Percentiles rank a stretch among this genome's conserved stretches.
Evolutionary conservation across 1,140 invertebrate species (phyloP).

Genomic region (Mesaphorura yosii): DNA sequence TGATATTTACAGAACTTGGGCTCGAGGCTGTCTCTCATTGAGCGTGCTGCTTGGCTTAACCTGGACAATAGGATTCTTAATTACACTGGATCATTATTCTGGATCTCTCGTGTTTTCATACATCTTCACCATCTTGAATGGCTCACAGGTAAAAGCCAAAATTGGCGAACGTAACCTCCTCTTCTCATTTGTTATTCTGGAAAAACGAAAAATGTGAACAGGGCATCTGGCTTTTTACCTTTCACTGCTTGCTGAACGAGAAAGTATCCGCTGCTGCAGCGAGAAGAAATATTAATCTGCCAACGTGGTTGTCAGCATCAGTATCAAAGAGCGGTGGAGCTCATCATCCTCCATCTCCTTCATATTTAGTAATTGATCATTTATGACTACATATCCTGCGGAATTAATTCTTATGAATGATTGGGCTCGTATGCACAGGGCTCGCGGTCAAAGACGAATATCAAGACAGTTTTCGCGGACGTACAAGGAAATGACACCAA

Average conservation of each 20-base stretch:
- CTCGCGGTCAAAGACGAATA: background rate
- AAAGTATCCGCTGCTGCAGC: conserved; percentile 16
- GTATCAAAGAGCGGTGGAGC: background rate
- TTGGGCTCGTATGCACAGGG: background rate
- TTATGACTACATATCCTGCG: background rate
- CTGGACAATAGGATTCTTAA: conserved; percentile 25
- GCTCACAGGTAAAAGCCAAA: conserved; percentile 19
- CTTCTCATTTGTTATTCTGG: conserved; percentile 20
- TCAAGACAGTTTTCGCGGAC: background rate
- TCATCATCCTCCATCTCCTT: background rate
- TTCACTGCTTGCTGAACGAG: conserved; percentile 25
- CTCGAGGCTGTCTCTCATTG: conserved; percentile 26
- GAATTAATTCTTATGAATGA: background rate
- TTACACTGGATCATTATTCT: conserved; percentile 1
- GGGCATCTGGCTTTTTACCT: conserved; percentile 24
- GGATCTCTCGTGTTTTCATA: conserved; percentile 16
- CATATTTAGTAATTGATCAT: background rate
- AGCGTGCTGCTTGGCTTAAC: conserved; percentile 25
- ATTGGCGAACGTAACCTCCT: conserved; percentile 16
- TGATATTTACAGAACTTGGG: conserved; percentile 18
- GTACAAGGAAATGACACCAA: too few relatives aligned
- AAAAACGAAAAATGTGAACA: conserved; percentile 23
- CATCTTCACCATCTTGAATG: conserved; percentile 27
- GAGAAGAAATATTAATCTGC: conserved; percentile 6
- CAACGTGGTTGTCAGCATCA: conserved; percentile 10